Conservation (phyloP, 2,888 invertebrate genomes). For the Cistogaster globosa region DNA sequence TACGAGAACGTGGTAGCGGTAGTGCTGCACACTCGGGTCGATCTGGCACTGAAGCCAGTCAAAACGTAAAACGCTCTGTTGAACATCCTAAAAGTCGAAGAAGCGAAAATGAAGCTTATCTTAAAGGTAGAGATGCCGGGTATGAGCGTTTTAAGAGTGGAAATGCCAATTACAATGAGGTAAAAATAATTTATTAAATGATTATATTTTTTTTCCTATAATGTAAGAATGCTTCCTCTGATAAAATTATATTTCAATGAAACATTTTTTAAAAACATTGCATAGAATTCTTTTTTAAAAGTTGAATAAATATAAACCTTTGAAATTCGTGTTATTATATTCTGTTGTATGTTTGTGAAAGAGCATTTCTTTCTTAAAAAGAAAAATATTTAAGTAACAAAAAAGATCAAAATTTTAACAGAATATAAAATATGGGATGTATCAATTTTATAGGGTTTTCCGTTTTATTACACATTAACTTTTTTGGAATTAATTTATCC, state of each 20-base stretch:
- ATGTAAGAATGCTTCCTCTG: not conserved
- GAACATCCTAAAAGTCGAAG: conserved; percentile 50
- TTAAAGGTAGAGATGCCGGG: conserved; percentile 23
- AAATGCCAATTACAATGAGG: conserved; percentile 62
- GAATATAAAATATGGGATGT: no score
- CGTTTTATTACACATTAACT: no score
- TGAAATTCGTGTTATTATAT: no score
- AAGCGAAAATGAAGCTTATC: conserved; percentile 46
- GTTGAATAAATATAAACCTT: no score
- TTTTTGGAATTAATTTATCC: no score
- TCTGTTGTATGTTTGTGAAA: no score
- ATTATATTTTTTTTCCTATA: not conserved
- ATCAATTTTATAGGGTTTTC: no score
- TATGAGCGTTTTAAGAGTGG: conserved; percentile 42
- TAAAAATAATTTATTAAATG: conserved; percentile 56
- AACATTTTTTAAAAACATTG: no score
- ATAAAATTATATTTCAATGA: not conserved
- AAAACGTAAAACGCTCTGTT: conserved; percentile 39
- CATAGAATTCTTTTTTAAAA: no score
- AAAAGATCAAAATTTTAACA: no score
- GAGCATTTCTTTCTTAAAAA: no score
- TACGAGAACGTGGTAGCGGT: conserved; percentile 69
- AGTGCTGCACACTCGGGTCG: conserved; percentile 16
- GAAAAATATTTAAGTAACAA: no score
- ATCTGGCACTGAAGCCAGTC: conserved; percentile 25